Percentiles rank a stretch among this genome's conserved stretches.
Conservation (phyloP, 2,797 vertebrate species). For the Neosalanx taihuensis region DNA sequence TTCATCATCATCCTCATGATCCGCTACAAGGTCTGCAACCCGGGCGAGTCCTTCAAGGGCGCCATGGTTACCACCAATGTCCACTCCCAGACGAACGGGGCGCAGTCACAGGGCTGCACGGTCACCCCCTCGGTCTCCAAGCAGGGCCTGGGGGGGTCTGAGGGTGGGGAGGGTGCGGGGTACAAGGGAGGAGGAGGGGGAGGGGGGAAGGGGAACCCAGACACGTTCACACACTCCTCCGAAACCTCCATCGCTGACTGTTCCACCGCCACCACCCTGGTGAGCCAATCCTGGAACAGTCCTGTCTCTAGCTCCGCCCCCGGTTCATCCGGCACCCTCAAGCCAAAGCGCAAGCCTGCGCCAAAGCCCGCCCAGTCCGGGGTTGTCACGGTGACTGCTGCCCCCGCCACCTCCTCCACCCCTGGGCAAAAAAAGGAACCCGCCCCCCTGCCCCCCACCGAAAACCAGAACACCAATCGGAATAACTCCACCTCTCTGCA, state of each 20-base stretch:
- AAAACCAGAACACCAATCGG: slow-evolving; percentile 93
- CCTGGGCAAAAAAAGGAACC: slow-evolving; percentile 66
- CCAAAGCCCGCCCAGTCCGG: slow-evolving; percentile 64
- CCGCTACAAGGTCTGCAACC: slow-evolving; percentile 96
- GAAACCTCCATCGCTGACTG: slow-evolving; percentile 83
- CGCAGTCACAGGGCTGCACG: slow-evolving; percentile 83
- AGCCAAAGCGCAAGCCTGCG: slow-evolving; percentile 86
- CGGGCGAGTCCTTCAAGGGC: slow-evolving; percentile 82
- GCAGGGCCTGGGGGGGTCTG: slow-evolving; percentile 73
- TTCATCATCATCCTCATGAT: slow-evolving; percentile 99
- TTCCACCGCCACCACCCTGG: slow-evolving; percentile 80
- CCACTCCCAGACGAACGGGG: slow-evolving; percentile 95
- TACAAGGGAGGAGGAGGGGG: slow-evolving; percentile 41
- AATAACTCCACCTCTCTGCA: slow-evolving; percentile 93
- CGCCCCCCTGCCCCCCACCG: slow-evolving; percentile 53
- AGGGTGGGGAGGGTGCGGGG: slow-evolving; percentile 63
- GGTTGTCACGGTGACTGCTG: slow-evolving; percentile 16
- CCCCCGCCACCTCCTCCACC: slow-evolving; percentile 45
- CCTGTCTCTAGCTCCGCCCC: slow-evolving; percentile 22
- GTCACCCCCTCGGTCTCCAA: slow-evolving; percentile 85
- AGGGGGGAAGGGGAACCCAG: slow-evolving; percentile 46
- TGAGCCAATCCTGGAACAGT: slow-evolving; percentile 79
- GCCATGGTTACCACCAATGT: slow-evolving; percentile 89
- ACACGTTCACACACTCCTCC: slow-evolving; percentile 67
- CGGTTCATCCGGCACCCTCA: slow-evolving; percentile 69